Base-by-base conservation (phyloP, 2,888 invertebrate genomes). In the Drosophila falleni region DNA sequence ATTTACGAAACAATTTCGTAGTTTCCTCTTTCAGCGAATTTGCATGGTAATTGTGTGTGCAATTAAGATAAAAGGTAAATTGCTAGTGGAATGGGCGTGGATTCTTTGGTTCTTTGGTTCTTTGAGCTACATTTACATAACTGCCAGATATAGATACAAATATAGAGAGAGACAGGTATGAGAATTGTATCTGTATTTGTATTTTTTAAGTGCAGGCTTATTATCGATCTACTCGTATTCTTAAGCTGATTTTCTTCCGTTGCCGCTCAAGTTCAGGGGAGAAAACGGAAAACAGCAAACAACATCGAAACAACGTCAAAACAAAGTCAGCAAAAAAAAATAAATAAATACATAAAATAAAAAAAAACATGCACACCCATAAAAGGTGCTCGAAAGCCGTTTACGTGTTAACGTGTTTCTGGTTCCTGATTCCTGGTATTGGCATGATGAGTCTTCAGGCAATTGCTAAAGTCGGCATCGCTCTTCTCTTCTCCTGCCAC, bases 321-420 rank as follows among this genome's bases (percentile, higher is more conserved):
- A 53, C 50, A 56, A 41, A 51, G 8, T 35, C 53, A 33, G 31
- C 11, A 49, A 16, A 56, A 60, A 56, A 42, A 42, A 37, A 42
- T 65, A 66, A 58, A 67, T 50, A 49, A 35, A 65, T 69, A 67
- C 19, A 19, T 26, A 29, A 69, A 78, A 77, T 56, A 50, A 55
- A 37, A 78, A 77, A 59, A 50, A 55, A 37, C 53, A 42, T 49
- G 61, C 51, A 72, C 70, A 76, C 66, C 66, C 81, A 75, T 78
- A 80, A 81, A 80, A 75, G 81, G 78, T 60, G 64, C 69, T 78
- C 56, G 64, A 79, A 79, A 81, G 81, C 74, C 79, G 82, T 81
- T 77, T 74, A 76, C 62, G 78, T 70, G 78, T 71, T 78, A 70
- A 78, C 78, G 74, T 78, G 70, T 76, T 76, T 76, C 76, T 76